Percentiles rank a stretch among this genome's conserved stretches.
These are phyloP conservation scores for Macrotrachela quadricornifera DNA, from an alignment of 1,140 invertebrate species.

Conservation along the genomic window DNA sequence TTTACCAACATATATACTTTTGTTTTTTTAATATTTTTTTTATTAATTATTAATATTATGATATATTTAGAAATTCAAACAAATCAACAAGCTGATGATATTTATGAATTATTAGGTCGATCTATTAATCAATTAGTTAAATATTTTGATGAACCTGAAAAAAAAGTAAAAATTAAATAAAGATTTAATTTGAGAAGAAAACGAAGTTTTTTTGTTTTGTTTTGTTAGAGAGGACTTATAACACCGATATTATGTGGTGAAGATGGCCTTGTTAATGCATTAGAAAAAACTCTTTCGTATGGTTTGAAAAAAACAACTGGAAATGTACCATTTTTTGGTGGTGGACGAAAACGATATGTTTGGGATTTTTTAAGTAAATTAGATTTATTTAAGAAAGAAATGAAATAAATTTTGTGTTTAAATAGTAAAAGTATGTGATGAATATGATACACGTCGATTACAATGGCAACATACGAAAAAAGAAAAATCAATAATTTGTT, in stretches of 20 bases:
- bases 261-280: slow-evolving; percentile 63
- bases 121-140: slow-evolving; percentile 89
- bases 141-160: slow-evolving; percentile 66
- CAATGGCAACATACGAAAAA: no score
- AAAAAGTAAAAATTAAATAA: slow-evolving; percentile 21
- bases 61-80: neutral
- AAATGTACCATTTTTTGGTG: no score
- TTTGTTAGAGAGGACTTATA: slow-evolving; percentile 41
- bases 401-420: no score
- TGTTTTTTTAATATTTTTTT: neutral
- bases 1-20: no score
- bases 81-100: slow-evolving; percentile 15
- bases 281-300: slow-evolving; percentile 78
- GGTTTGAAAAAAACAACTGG: slow-evolving; percentile 33
- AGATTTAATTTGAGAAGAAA: no score
- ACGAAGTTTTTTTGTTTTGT: neutral
- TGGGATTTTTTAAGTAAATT: slow-evolving; percentile 80
- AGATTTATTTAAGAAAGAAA: no score
- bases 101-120: slow-evolving; percentile 43
- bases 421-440: no score
- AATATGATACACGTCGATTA: no score
- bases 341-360: slow-evolving; percentile 58
- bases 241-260: slow-evolving; percentile 82
- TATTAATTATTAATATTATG: neutral
- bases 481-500: no score